phyloP scores from a whole-genome alignment of 2,888 invertebrate species.

The Hetaerina titia region DNA sequence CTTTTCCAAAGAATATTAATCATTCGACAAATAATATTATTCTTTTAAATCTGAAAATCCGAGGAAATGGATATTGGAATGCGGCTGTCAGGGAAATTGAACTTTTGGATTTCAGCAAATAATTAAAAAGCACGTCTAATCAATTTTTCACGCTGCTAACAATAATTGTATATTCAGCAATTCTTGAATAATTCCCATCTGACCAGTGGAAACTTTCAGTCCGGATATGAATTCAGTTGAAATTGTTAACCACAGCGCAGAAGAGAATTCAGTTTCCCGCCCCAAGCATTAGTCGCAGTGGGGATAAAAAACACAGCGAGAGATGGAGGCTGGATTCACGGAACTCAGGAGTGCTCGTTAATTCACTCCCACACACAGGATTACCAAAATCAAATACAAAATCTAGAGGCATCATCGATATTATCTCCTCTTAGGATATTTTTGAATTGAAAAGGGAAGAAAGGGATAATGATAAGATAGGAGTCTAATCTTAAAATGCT shows the following conservation, averaged over 20 bases:
- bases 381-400: not conserved
- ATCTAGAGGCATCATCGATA: not conserved
- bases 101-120: not conserved
- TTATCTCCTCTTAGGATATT: no score
- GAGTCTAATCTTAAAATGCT: no score
- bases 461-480: no score
- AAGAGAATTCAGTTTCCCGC: not conserved
- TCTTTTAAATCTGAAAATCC: no score
- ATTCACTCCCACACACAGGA: not conserved
- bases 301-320: not conserved
- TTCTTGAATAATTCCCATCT: not conserved
- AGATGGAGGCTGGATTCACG: not conserved
- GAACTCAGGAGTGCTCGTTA: not conserved
- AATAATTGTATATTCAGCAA: not conserved
- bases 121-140: not conserved
- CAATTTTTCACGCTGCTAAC: not conserved
- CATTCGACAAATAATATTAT: no score
- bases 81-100: no score
- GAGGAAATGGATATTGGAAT: no score
- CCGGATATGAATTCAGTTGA: not conserved
- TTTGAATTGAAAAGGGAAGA: no score
- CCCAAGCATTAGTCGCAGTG: not conserved
- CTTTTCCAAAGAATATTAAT: no score
- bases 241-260: not conserved
- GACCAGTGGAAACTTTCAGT: not conserved